Conservation (phyloP, 2,113 vertebrate genomes). For the Dendropsophus ebraccatus region DNA sequence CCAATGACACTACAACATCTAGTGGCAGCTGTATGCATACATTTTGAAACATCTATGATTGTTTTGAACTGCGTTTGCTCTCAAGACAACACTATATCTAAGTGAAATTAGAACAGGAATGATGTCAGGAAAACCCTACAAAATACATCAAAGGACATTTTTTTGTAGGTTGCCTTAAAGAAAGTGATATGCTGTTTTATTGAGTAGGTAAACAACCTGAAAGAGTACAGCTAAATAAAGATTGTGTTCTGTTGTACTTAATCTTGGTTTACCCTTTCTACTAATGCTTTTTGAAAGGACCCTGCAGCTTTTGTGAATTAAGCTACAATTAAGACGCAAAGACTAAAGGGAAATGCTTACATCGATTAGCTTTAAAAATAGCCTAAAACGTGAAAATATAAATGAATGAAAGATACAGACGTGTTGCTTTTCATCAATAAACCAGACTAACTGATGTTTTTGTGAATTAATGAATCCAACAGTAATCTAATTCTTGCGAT, state of each 20-base stretch:
- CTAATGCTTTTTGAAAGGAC: background rate
- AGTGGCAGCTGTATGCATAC: too few species aligned
- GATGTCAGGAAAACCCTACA: too few species aligned
- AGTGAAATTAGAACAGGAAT: too few species aligned
- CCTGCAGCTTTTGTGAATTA: background rate
- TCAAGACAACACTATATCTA: too few species aligned
- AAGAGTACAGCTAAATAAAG: background rate
- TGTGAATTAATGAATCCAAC: conserved; percentile 60
- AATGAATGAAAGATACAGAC: background rate
- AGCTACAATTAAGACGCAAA: background rate
- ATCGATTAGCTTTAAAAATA: conserved; percentile 49
- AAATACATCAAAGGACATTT: too few species aligned
- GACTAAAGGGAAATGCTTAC: conserved; percentile 24
- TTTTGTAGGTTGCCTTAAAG: too few species aligned
- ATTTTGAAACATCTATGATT: too few species aligned
- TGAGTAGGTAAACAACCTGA: too few species aligned
- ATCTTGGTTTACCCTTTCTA: background rate
- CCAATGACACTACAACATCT: too few species aligned
- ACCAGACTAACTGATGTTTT: conserved; percentile 52
- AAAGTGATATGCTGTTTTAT: too few species aligned
- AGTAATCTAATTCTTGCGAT: conserved; percentile 64
- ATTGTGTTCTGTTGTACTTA: background rate
- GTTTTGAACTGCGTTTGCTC: too few species aligned
- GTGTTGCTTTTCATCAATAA: conserved; percentile 56
- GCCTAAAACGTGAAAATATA: conserved; percentile 44